Base-by-base conservation (phyloP, 2,888 invertebrate genomes). In the Plagodis dolabraria region DNA sequence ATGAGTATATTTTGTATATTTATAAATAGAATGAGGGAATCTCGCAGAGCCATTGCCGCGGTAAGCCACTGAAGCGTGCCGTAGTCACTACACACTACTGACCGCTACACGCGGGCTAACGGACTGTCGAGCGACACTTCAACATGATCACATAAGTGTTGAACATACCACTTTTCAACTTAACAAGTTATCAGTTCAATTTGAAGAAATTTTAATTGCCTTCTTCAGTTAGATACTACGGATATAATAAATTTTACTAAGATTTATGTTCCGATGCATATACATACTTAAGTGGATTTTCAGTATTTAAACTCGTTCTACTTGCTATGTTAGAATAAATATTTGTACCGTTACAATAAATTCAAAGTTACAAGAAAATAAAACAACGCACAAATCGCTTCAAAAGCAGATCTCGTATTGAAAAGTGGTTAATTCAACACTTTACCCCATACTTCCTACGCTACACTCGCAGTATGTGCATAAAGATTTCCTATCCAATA, bases 41-140 rank as follows among this genome's bases (percentile, higher is more conserved):
- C 85, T 86, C 86, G 79, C 85, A 83, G 74, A 80, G 79, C 83
- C 80, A 82, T 76, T 79, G 80, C 81, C 86, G 83, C 84, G 71
- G 74, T 64, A 91, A 91, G 90, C 90, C 87, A 87, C 85, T 77
- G 80, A 91, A 92, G 92, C 90, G 86, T 88, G 87, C 87, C 87
- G 87, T 85, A 82, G 86, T 85, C 86, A 88, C 89, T 89, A 89
- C 86, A 85, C 86, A 86, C 89, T 91, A 91, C 86, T 72, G 65
- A 75, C 80, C 81, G 82, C 81, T 70, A 73, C 60, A 56, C 64
- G 73, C 74, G 74, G 71, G 63, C 74, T 72, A 71, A 70, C 67
- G 56, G 72, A 77, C 87, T 86, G 88, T 91, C 92, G 92, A 92
- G 92, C 92, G 84, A 90, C 88, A 92, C 88, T 89, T 92, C 92